Conservation (phyloP, 2,113 vertebrate genomes). For the Poicephalus meyeri region DNA sequence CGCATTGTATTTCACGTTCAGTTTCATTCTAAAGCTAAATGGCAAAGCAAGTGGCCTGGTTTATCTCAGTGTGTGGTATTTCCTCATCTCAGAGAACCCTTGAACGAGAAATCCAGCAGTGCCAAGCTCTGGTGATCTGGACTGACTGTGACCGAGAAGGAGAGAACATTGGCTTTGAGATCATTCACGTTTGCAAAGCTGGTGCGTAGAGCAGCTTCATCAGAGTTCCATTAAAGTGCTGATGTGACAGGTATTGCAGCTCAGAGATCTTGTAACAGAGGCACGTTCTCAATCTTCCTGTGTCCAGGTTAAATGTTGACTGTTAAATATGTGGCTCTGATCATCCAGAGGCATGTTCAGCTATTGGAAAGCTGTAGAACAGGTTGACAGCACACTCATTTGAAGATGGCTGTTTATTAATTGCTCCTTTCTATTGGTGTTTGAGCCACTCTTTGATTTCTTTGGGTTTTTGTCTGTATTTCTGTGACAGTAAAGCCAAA, state of each 20-base stretch:
- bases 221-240: not conserved
- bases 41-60: not conserved
- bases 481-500: constrained; percentile 82
- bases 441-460: not conserved
- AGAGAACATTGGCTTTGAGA: constrained; percentile 97
- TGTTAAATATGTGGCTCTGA: not conserved
- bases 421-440: not conserved
- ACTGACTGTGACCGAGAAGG: constrained; percentile 97
- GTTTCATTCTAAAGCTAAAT: not conserved
- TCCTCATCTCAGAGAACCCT: constrained; percentile 81
- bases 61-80: not conserved
- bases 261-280: not conserved
- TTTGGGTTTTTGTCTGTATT: not conserved
- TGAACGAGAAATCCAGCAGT: constrained; percentile 86
- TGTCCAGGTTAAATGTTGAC: not conserved
- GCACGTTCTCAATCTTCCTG: rapidly evolving
- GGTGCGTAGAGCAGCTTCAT: constrained; percentile 74
- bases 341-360: not conserved
- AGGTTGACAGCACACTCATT: not conserved
- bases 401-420: not conserved
- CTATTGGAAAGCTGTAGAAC: not conserved
- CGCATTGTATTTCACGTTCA: not conserved
- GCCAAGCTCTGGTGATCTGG: constrained; percentile 94
- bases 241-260: not conserved
- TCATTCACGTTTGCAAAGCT: constrained; percentile 93